A percentile compares a stretch with the other conserved stretches of the same genome.
These are phyloP conservation scores for Danio albolineatus DNA, from an alignment of 2,797 vertebrate genomes.

Conservation along the genomic window DNA sequence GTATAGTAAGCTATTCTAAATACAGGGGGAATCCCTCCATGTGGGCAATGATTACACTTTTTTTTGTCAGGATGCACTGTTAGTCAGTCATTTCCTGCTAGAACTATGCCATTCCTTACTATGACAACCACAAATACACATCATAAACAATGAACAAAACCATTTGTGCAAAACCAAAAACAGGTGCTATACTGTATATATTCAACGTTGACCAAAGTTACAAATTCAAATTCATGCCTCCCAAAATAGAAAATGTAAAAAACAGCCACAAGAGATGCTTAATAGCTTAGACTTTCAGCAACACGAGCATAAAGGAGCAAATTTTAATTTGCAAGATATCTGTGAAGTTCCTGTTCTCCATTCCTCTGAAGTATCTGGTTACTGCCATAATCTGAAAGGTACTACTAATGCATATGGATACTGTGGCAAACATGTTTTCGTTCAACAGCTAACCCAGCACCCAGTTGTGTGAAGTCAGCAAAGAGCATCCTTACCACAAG, in stretches of 20 bases:
- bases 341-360: neutral
- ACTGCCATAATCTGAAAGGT: too few relatives aligned
- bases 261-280: neutral
- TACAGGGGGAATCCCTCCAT: neutral
- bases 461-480: constrained; percentile 38
- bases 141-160: neutral
- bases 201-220: neutral
- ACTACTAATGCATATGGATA: neutral
- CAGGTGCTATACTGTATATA: neutral
- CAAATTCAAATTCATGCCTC: neutral
- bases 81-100: neutral
- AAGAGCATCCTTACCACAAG: constrained; percentile 53
- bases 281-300: neutral
- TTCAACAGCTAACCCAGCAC: constrained; percentile 16
- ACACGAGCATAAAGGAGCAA: neutral
- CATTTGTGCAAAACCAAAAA: neutral
- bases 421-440: neutral
- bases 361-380: neutral
- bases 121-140: neutral
- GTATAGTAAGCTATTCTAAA: neutral
- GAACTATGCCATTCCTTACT: neutral
- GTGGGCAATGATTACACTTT: neutral
- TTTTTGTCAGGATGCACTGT: neutral
- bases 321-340: neutral
- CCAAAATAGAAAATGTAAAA: neutral